A percentile compares a stretch with the other conserved stretches of the same genome.
Evolutionary conservation across 23 tunicate species (phyloP).

Genomic region (Diplosoma virens): DNA sequence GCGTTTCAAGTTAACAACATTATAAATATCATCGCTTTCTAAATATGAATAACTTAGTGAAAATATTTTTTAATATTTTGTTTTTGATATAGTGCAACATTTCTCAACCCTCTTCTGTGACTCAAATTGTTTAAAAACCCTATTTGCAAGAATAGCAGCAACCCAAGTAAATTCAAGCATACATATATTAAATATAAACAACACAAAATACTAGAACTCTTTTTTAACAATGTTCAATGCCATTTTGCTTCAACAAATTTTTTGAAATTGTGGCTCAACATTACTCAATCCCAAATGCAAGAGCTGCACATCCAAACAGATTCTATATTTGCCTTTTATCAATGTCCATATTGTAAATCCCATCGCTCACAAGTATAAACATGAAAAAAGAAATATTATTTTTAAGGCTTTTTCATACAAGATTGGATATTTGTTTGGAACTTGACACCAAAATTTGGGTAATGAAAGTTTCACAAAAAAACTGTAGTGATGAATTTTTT

Average conservation of each 20-base stretch:
- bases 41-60: too few species aligned
- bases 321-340: too few species aligned
- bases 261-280: not conserved
- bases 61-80: too few species aligned
- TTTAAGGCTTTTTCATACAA: not conserved
- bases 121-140: not conserved
- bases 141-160: not conserved
- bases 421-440: not conserved
- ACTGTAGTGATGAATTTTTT: too few species aligned
- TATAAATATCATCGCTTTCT: too few species aligned
- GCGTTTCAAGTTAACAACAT: too few species aligned
- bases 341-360: too few species aligned
- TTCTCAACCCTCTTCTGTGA: not conserved
- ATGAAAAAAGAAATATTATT: not conserved
- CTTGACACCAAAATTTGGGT: not conserved
- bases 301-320: not conserved
- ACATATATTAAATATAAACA: not conserved
- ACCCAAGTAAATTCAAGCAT: not conserved
- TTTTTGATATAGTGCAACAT: not conserved
- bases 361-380: not conserved
- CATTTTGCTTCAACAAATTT: not conserved
- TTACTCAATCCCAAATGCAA: not conserved
- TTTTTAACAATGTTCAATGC: too few species aligned
- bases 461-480: not conserved
- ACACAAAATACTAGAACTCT: too few species aligned